These are phyloP conservation scores for Hippocampus kuda DNA, from an alignment of 2,797 vertebrate species.

Conservation along the genomic window DNA sequence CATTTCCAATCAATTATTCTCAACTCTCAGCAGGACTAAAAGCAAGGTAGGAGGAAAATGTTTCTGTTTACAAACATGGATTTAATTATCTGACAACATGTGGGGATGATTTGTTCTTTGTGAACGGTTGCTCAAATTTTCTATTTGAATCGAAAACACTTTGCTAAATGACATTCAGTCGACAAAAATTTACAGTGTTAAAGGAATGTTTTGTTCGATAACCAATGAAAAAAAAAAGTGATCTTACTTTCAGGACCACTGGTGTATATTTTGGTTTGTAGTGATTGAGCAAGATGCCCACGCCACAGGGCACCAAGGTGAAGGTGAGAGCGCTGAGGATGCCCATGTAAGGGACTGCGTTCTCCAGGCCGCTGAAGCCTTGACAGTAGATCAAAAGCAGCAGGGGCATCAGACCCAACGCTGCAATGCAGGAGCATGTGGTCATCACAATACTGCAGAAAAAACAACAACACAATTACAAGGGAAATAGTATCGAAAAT, in stretches of 20 bases:
- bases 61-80: neutral
- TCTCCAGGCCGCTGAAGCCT: slow-evolving; percentile 62
- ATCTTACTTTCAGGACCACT: slow-evolving; percentile 67
- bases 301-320: slow-evolving; percentile 67
- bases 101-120: neutral
- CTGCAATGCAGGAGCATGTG: slow-evolving; percentile 68
- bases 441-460: slow-evolving; percentile 76
- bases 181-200: neutral
- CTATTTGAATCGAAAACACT: neutral
- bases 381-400: slow-evolving; percentile 70
- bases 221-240: neutral
- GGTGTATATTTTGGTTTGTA: slow-evolving; percentile 66
- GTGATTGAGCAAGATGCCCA: slow-evolving; percentile 71
- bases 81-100: slow-evolving; percentile 1
- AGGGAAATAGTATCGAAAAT: neutral
- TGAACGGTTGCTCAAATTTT: neutral
- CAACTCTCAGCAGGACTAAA: too few relatives aligned
- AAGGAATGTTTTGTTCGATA: neutral
- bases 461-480: neutral
- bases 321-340: slow-evolving; percentile 62
- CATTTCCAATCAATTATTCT: neutral
- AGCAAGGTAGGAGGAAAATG: neutral
- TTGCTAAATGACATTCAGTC: neutral
- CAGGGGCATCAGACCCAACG: slow-evolving; percentile 76
- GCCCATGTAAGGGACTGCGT: slow-evolving; percentile 67